Evolutionary conservation across 2,888 invertebrate genomes (phyloP).

Genomic region (Eledona agricola): DNA sequence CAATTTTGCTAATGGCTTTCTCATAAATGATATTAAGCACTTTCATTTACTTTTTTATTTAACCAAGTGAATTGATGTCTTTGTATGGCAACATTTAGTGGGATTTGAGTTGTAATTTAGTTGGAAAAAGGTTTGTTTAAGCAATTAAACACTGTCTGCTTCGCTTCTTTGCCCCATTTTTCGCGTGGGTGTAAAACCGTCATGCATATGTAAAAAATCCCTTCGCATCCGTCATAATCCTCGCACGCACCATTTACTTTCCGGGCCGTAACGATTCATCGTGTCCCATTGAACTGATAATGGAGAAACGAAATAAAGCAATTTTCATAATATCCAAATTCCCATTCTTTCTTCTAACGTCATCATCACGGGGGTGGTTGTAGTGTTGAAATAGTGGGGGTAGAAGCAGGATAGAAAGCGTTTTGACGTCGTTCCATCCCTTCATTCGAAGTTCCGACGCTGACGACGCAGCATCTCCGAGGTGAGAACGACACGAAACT

Average conservation of each 20-base stretch:
- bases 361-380: slow-evolving; percentile 45
- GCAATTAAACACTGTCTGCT: no score
- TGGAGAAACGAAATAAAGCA: slow-evolving; percentile 37
- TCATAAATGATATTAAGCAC: no score
- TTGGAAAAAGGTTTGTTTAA: no score
- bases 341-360: slow-evolving; percentile 36
- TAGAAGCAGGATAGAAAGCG: slow-evolving; percentile 50
- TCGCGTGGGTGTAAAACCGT: slow-evolving; percentile 17
- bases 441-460: slow-evolving; percentile 55
- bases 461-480: slow-evolving; percentile 49
- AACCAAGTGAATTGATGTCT: no score
- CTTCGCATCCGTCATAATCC: slow-evolving; percentile 19
- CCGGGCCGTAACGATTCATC: slow-evolving; percentile 26
- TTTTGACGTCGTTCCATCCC: slow-evolving; percentile 43
- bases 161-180: no score
- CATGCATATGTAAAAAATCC: slow-evolving; percentile 30
- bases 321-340: slow-evolving; percentile 41
- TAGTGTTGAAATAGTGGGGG: slow-evolving; percentile 50
- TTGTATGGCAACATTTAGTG: no score
- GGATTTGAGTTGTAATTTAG: no score
- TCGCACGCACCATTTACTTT: slow-evolving; percentile 31
- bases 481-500: no score
- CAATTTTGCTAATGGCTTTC: no score
- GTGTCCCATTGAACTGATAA: slow-evolving; percentile 7
- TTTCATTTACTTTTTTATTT: no score